These are phyloP conservation scores for Papilio glaucus DNA, from an alignment of 1,140 invertebrate species.

Conservation along the genomic window DNA sequence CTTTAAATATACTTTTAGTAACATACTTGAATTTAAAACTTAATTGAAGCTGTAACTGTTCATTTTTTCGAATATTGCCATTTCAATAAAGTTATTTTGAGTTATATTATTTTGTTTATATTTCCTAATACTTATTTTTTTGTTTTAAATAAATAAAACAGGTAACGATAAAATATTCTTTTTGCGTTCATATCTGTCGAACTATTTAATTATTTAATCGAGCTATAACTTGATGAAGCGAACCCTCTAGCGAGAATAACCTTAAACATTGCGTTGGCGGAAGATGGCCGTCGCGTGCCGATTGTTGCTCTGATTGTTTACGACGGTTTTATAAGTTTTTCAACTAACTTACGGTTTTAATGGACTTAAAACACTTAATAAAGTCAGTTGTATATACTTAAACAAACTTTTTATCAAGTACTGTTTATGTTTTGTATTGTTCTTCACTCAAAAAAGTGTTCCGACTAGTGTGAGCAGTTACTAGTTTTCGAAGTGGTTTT, in stretches of 20 bases:
- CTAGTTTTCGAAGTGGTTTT: constrained; percentile 75
- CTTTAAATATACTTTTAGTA: too few relatives aligned
- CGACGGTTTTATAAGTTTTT: constrained; percentile 73
- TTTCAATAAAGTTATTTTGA: neutral
- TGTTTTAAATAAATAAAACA: neutral
- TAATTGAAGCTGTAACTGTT: neutral
- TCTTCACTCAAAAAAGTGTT: constrained; percentile 75
- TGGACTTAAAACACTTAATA: constrained; percentile 53
- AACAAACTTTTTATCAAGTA: constrained; percentile 47
- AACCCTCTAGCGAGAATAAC: constrained; percentile 65
- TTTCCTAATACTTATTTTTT: neutral
- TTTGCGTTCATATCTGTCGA: neutral
- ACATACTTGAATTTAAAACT: neutral
- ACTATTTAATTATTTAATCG: constrained; percentile 24
- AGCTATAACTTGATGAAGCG: constrained; percentile 34
- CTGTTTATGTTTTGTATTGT: constrained; percentile 55
- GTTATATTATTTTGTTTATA: neutral
- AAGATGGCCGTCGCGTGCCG: constrained; percentile 80
- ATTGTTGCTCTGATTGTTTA: constrained; percentile 77
- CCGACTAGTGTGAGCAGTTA: constrained; percentile 70
- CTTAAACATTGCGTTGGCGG: constrained; percentile 71
- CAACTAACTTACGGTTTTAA: constrained; percentile 51
- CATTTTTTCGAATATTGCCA: neutral
- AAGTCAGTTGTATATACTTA: constrained; percentile 48
- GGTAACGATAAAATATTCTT: neutral